These are phyloP conservation scores for Rhinichthys osculus DNA, from an alignment of 2,797 vertebrate genomes.

Conservation along the genomic window DNA sequence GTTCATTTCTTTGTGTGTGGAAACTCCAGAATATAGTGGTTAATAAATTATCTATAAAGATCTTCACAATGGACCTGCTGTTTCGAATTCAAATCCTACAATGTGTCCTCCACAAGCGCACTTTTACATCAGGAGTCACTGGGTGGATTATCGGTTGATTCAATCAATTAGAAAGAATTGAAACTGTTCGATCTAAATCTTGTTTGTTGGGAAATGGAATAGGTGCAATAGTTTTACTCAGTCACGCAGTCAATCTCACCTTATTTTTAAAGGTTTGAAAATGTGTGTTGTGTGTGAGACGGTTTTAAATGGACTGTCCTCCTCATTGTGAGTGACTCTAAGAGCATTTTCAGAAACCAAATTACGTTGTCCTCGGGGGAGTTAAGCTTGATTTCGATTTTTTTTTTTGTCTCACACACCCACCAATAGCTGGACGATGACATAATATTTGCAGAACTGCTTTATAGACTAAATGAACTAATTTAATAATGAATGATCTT, in stretches of 20 bases:
- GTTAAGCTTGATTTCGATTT: not conserved
- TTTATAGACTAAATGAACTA: no score
- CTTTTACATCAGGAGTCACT: conserved; percentile 10
- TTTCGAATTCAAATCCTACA: not conserved
- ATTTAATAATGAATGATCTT: no score
- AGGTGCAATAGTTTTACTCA: not conserved
- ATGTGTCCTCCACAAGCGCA: not conserved
- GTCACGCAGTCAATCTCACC: no score
- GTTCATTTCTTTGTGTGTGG: not conserved
- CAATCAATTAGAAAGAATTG: not conserved
- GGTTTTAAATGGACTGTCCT: not conserved
- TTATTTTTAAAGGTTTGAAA: not conserved
- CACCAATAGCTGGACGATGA: no score
- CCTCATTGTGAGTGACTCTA: not conserved
- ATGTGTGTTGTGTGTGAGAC: not conserved
- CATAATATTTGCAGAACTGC: no score
- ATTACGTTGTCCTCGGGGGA: not conserved
- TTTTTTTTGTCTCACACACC: not conserved
- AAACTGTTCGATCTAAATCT: not conserved
- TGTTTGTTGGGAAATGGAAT: conserved; percentile 2
- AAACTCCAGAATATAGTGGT: not conserved
- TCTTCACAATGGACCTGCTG: not conserved
- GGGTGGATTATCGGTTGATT: not conserved
- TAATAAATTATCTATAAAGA: not conserved
- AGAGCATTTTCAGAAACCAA: not conserved